These are phyloP conservation scores for Spodoptera picta DNA, from an alignment of 2,888 invertebrate species.

Conservation along the genomic window DNA sequence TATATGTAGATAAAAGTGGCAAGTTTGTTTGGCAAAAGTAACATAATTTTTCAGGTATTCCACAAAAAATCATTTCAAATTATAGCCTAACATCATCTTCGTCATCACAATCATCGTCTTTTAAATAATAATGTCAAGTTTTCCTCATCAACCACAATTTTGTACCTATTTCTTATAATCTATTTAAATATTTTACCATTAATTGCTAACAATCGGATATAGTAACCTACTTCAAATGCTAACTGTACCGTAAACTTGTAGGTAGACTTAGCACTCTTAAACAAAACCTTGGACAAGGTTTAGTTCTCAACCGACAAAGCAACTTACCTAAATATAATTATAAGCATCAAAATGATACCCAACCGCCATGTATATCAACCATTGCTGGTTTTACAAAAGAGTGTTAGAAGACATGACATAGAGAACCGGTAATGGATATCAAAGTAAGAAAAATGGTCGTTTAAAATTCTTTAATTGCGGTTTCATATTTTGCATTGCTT, in stretches of 20 bases:
- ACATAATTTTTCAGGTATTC: too few species aligned
- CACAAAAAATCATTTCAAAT: too few species aligned
- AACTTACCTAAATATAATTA: constrained; percentile 5
- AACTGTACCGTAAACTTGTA: too few species aligned
- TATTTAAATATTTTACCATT: too few species aligned
- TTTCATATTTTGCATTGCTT: constrained; percentile 6
- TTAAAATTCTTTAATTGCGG: not conserved
- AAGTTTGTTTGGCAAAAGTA: too few species aligned
- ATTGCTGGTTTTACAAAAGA: not conserved
- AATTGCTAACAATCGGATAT: too few species aligned
- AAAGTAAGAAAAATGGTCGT: not conserved
- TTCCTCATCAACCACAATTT: too few species aligned
- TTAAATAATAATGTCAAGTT: constrained; percentile 10
- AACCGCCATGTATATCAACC: not conserved
- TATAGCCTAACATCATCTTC: too few species aligned
- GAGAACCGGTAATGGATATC: constrained; percentile 1
- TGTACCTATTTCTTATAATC: too few species aligned
- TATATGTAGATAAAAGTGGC: too few species aligned
- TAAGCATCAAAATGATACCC: not conserved
- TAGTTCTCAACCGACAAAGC: constrained; percentile 24
- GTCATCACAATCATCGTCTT: too few species aligned
- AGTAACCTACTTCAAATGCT: too few species aligned
- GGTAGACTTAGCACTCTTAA: constrained; percentile 7
- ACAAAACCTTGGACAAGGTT: constrained; percentile 25
- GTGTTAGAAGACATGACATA: rapidly evolving